These are phyloP conservation scores for Pseudochromis fuscus DNA, from an alignment of 2,797 vertebrate genomes.

Conservation along the genomic window DNA sequence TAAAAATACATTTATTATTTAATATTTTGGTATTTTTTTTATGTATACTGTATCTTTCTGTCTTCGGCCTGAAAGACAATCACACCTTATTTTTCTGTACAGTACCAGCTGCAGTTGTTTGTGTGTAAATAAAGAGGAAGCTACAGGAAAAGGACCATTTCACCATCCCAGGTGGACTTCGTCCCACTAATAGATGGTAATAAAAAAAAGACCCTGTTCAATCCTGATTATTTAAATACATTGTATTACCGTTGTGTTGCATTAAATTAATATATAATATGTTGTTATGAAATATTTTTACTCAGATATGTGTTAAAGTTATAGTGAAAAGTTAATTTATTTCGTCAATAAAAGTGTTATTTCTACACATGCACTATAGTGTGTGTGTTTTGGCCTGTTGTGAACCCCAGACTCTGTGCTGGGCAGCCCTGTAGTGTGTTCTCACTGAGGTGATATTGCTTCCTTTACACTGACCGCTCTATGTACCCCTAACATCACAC, in stretches of 20 bases:
- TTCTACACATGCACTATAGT: constrained; percentile 14
- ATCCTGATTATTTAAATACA: constrained; percentile 43
- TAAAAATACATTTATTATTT: constrained; percentile 24
- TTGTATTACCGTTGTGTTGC: constrained; percentile 32
- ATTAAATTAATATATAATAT: constrained; percentile 40
- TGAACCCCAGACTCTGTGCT: constrained; percentile 23
- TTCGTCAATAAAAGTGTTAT: constrained; percentile 21
- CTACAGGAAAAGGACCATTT: constrained; percentile 38
- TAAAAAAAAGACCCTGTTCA: constrained; percentile 47
- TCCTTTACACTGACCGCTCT: constrained; percentile 34
- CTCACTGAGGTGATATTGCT: constrained; percentile 37
- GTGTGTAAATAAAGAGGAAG: constrained; percentile 61
- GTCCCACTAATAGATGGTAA: constrained; percentile 23
- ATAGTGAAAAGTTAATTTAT: constrained; percentile 38
- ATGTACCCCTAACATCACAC: constrained; percentile 3
- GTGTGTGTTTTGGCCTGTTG: constrained; percentile 24
- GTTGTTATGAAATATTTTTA: constrained; percentile 28
- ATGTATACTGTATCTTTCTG: constrained; percentile 15
- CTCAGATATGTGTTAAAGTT: constrained; percentile 42
- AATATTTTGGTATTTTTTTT: constrained; percentile 3
- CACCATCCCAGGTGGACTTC: constrained; percentile 24
- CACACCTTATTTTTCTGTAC: constrained; percentile 60
- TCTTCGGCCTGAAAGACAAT: constrained; percentile 13
- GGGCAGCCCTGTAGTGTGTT: constrained; percentile 37
- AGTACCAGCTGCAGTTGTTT: constrained; percentile 72